phyloP scores from a whole-genome alignment of 1,140 invertebrate genomes.

The Polypedilum vanderplanki region DNA sequence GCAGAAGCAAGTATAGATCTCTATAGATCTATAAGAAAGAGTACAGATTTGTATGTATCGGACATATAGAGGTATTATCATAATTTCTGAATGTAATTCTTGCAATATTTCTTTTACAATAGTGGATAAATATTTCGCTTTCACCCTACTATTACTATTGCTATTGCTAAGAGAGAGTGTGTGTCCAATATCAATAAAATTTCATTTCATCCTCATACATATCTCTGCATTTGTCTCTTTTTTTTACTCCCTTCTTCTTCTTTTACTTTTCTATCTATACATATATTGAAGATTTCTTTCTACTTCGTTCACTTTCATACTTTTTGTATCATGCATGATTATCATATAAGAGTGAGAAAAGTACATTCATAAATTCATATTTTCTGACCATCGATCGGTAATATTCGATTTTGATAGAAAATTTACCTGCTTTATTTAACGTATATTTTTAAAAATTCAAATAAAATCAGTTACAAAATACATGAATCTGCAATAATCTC shows the following conservation, averaged over 20 bases:
- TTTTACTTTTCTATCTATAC: not conserved
- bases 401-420: not conserved
- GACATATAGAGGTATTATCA: constrained; percentile 21
- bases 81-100: constrained; percentile 17
- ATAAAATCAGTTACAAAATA: not conserved
- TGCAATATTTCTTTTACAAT: constrained; percentile 20
- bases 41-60: constrained; percentile 25
- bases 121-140: not conserved
- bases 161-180: not conserved
- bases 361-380: constrained; percentile 23
- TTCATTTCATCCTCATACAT: constrained; percentile 1
- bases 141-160: not conserved
- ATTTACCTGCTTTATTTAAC: not conserved
- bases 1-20: not conserved
- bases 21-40: not conserved
- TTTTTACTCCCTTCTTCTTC: too few relatives aligned
- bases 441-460: too few relatives aligned
- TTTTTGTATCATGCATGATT: not conserved
- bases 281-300: too few relatives aligned
- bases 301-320: not conserved
- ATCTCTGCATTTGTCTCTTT: not conserved
- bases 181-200: constrained; percentile 27
- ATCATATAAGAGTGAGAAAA: not conserved
- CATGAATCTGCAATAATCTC: not conserved
- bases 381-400: constrained; percentile 19